Evolutionary conservation across 2,797 vertebrate genomes (phyloP).

Genomic region (Nyctalus aviator): DNA sequence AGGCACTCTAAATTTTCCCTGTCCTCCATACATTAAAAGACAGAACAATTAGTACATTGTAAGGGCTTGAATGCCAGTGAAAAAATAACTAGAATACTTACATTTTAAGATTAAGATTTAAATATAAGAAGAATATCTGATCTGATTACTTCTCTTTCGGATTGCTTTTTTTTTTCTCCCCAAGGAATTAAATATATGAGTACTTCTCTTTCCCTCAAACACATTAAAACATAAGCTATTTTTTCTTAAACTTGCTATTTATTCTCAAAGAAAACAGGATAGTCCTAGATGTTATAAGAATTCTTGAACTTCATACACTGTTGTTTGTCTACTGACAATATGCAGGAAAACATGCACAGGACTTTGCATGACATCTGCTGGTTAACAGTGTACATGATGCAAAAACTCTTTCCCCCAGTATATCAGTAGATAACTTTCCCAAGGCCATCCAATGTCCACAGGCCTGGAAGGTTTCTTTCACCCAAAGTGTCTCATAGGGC

Average conservation of each 20-base stretch:
- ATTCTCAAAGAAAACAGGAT: not conserved
- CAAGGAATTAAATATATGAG: not conserved
- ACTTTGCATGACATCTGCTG: slow-evolving; percentile 79
- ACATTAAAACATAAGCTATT: slow-evolving; percentile 33
- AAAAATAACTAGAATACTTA: slow-evolving; percentile 9
- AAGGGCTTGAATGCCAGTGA: not conserved
- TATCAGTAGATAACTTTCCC: not conserved
- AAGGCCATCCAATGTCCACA: not conserved
- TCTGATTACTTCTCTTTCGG: not conserved
- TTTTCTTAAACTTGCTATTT: slow-evolving; percentile 28
- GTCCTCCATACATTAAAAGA: not conserved
- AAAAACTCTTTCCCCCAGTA: not conserved
- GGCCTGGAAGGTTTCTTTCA: slow-evolving; percentile 12
- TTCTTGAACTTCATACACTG: not conserved
- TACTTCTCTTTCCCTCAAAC: not conserved
- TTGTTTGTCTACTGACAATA: slow-evolving; percentile 3
- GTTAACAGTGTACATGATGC: slow-evolving; percentile 3
- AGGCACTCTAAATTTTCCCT: not conserved
- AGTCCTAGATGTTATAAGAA: not conserved
- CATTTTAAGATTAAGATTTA: slow-evolving; percentile 18
- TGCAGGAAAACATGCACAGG: not conserved
- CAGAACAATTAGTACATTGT: not conserved
- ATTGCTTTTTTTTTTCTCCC: not conserved
- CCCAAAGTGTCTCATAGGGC: not conserved
- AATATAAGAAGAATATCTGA: not conserved